These are phyloP conservation scores for Hyperoodon ampullatus DNA, from an alignment of 2,113 vertebrate species.

Conservation along the genomic window DNA sequence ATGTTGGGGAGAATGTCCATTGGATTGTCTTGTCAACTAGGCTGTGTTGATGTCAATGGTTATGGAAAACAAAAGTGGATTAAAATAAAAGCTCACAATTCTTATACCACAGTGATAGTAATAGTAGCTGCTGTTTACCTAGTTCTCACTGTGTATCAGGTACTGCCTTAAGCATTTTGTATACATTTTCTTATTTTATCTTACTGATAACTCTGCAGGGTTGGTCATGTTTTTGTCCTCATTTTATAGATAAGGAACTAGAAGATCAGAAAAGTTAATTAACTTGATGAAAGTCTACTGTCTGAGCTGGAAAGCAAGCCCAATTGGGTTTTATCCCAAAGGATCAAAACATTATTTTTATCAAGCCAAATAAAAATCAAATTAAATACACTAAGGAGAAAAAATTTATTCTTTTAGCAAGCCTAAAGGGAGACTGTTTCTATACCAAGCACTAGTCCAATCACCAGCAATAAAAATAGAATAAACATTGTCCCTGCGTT, in stretches of 20 bases:
- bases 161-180: not conserved
- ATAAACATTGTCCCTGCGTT: not conserved
- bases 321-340: not conserved
- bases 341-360: not conserved
- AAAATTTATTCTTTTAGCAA: not conserved
- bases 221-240: not conserved
- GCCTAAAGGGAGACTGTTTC: not conserved
- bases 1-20: not conserved
- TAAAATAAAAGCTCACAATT: not conserved
- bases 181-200: not conserved
- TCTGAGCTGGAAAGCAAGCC: not conserved
- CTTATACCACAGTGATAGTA: not conserved
- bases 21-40: not conserved
- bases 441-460: not conserved
- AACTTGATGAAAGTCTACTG: not conserved
- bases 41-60: not conserved
- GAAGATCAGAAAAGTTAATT: not conserved
- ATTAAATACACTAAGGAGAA: not conserved
- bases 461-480: not conserved
- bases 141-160: not conserved
- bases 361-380: slow-evolving; percentile 1
- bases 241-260: not conserved
- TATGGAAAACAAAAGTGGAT: not conserved
- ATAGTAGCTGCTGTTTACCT: not conserved
- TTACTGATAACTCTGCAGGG: not conserved